Base-by-base conservation (phyloP, 2,888 invertebrate species). In the Nesidiocoris tenuis region DNA sequence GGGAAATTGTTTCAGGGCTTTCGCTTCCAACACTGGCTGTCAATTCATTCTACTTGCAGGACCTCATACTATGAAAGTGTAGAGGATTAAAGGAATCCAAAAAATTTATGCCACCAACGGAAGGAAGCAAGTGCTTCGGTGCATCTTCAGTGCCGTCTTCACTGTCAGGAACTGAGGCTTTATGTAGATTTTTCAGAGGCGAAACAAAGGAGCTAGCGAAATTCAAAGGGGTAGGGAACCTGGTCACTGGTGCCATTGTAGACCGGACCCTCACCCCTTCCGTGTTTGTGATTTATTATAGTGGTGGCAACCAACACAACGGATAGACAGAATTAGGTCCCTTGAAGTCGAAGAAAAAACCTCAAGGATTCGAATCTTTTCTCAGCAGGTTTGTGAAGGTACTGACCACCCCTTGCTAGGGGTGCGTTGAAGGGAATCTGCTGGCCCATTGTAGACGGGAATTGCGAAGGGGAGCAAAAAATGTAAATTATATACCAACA, bases 401-500 rank as follows among this genome's bases (percentile, higher is more conserved):
- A 63, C 72, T 72, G 72, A 72, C 72, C 72, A 72, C 9, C 72
- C 59, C 39, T 39, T 39, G 12, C 23, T 21, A 54, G 57, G 61
- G 59, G 59, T n/a, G n/a, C n/a, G n/a, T n/a, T n/a, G n/a, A n/a
- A n/a, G n/a, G n/a, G n/a, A n/a, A 74, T 7, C 39, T 39, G 3
- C 39, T 39, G 3, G 39, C 39, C 39, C 39, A 39, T 39, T 39
- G 39, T 39, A 66, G 22, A 66, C 2, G 7, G 2, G 54, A 66
- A 64, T 5, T 21, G 59, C 61, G 16, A 24, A 22, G 25, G 63
- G 24, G 68, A 56, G 63, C 19, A 78, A 79, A 79, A 78, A 79
- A 74, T 78, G 79, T 77, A 79, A 79, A 79, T 79, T 79, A 79
- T 79, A 79, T 79, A 77, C 78, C 78, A 79, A 78, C 79, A 79